Evolutionary conservation across 2,888 invertebrate species (phyloP).

Genomic region (Taenaris catops): DNA sequence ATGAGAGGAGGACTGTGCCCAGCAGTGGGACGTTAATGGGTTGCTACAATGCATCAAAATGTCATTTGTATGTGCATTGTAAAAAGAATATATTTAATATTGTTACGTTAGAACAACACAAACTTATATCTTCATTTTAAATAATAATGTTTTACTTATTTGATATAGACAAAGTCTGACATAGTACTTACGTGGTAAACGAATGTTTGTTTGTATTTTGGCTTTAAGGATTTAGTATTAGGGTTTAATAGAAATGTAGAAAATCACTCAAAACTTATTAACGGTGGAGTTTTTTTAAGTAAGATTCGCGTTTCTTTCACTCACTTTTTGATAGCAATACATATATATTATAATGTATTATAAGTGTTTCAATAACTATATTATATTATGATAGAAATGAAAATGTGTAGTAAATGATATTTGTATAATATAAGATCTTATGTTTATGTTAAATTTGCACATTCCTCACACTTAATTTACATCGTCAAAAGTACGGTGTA

Average conservation of each 20-base stretch:
- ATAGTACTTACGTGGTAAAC: constrained; percentile 21
- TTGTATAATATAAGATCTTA: neutral
- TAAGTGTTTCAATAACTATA: neutral
- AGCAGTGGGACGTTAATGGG: no score
- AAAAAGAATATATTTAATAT: no score
- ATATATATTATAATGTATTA: constrained; percentile 4
- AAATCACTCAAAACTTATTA: constrained; percentile 2
- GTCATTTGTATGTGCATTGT: no score
- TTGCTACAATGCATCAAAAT: no score
- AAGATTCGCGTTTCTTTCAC: constrained; percentile 9
- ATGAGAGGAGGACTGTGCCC: no score
- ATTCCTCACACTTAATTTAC: no score
- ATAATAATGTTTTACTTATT: constrained; percentile 16
- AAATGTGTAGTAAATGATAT: constrained; percentile 2
- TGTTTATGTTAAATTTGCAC: constrained; percentile 51
- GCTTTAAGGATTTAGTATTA: constrained; percentile 14
- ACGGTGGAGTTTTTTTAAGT: constrained; percentile 4
- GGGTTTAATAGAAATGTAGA: neutral
- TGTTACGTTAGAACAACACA: constrained; percentile 8
- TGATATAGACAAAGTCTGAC: constrained; percentile 26
- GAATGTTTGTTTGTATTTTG: constrained; percentile 13
- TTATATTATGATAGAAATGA: neutral
- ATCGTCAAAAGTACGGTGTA: no score
- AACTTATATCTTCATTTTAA: constrained; percentile 6
- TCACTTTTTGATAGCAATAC: constrained; percentile 1